Percentiles rank a stretch among this genome's conserved stretches.
These are phyloP conservation scores for Parazoanthus swiftii DNA, from an alignment of 92 coral and sea anemone genomes.

Conservation along the genomic window DNA sequence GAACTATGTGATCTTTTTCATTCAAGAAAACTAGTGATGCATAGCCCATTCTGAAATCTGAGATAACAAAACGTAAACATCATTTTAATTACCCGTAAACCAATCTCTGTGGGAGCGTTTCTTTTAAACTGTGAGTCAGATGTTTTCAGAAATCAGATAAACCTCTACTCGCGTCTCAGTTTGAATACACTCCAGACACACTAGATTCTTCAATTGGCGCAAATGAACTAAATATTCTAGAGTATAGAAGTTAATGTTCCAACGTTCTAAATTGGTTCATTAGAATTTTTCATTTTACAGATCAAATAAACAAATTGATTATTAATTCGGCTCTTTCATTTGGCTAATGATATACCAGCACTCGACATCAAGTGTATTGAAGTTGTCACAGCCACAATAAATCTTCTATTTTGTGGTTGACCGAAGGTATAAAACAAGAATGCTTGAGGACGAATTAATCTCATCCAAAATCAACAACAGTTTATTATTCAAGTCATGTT, in stretches of 20 bases:
- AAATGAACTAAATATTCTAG: neutral
- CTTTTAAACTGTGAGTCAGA: neutral
- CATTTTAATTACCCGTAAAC: slow-evolving; percentile 33
- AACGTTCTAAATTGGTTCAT: slow-evolving; percentile 11
- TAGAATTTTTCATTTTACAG: slow-evolving; percentile 51
- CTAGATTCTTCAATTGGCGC: neutral
- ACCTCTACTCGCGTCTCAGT: too few species aligned
- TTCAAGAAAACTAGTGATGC: neutral
- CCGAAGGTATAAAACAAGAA: neutral
- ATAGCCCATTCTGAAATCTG: slow-evolving; percentile 7
- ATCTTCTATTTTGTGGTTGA: neutral
- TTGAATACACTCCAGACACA: neutral
- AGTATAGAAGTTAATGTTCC: neutral
- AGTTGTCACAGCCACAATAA: neutral
- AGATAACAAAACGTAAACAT: slow-evolving; percentile 7
- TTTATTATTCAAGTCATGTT: slow-evolving; percentile 11
- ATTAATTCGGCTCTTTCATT: slow-evolving; percentile 24
- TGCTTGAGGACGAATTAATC: slow-evolving; percentile 1
- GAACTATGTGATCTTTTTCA: neutral
- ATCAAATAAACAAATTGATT: slow-evolving; percentile 31
- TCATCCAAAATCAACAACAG: neutral
- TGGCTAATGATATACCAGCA: neutral
- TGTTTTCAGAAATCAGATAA: neutral
- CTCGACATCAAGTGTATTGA: slow-evolving; percentile 23
- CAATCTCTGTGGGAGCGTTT: slow-evolving; percentile 19